phyloP scores from a whole-genome alignment of 2,888 invertebrate species.

The Perizoma flavofasciatum region DNA sequence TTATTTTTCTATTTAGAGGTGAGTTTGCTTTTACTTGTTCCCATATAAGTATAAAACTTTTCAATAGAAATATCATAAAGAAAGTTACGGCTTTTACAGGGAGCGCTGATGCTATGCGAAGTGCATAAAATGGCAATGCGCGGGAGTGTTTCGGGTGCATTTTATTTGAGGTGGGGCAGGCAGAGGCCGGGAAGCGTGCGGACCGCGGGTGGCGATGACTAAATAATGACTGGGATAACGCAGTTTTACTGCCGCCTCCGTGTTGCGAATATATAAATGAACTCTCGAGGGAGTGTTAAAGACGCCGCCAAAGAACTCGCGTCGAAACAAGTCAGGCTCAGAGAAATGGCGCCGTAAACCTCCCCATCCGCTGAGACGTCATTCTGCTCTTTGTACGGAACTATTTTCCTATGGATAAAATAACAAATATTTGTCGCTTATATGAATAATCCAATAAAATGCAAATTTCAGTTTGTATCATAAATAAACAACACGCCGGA shows the following conservation, averaged over 20 bases:
- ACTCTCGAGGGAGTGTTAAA: conserved; percentile 82
- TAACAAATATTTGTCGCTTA: conserved; percentile 51
- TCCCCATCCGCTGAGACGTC: conserved; percentile 74
- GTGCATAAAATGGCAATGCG: conserved; percentile 60
- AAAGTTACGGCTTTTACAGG: conserved; percentile 45
- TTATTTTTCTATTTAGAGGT: conserved; percentile 41
- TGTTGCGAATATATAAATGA: conserved; percentile 83
- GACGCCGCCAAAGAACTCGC: conserved; percentile 79
- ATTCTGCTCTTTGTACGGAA: conserved; percentile 67
- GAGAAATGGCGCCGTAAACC: conserved; percentile 79
- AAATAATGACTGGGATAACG: conserved; percentile 83
- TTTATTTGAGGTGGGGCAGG: conserved; percentile 64
- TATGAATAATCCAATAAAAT: conserved; percentile 44
- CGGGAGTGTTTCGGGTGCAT: conserved; percentile 66
- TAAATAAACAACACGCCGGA: conserved; percentile 20
- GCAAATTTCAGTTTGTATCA: conserved; percentile 17
- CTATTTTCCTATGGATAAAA: conserved; percentile 63
- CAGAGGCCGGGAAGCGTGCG: conserved; percentile 35
- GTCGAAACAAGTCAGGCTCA: conserved; percentile 78
- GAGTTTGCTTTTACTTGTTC: conserved; percentile 41
- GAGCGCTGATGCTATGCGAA: conserved; percentile 35
- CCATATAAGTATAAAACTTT: conserved; percentile 45
- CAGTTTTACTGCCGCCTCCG: conserved; percentile 81
- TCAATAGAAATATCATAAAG: conserved; percentile 53
- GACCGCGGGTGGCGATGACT: conserved; percentile 70